Evolutionary conservation across 2,888 invertebrate species (phyloP).

Genomic region (Ophion slaviceki): DNA sequence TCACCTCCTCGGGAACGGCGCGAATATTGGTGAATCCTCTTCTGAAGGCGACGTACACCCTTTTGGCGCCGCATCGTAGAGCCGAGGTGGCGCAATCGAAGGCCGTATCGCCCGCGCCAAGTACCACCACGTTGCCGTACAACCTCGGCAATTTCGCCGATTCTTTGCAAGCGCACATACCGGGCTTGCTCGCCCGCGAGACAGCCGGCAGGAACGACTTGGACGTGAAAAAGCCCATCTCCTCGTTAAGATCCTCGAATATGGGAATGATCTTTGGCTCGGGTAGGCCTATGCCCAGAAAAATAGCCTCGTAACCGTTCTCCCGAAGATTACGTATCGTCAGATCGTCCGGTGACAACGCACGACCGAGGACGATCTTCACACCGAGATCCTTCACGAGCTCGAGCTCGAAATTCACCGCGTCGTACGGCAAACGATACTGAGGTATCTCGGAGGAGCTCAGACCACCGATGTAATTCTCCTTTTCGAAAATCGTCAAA

Average conservation of each 20-base stretch:
- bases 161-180: slow-evolving; percentile 87
- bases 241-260: slow-evolving; percentile 89
- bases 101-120: slow-evolving; percentile 99
- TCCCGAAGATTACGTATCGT: slow-evolving; percentile 88
- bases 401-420: slow-evolving; percentile 96
- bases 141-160: slow-evolving; percentile 88
- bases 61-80: slow-evolving; percentile 95
- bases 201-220: slow-evolving; percentile 97
- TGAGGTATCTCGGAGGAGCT: slow-evolving; percentile 98
- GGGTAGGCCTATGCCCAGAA: slow-evolving; percentile 94
- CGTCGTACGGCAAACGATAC: slow-evolving; percentile 96
- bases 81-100: slow-evolving; percentile 99
- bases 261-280: slow-evolving; percentile 93
- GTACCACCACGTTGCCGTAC: slow-evolving; percentile 93
- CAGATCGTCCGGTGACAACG: slow-evolving; percentile 89
- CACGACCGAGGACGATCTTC: slow-evolving; percentile 90
- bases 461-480: slow-evolving; percentile 94
- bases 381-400: slow-evolving; percentile 97
- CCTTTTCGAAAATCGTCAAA: slow-evolving; percentile 96
- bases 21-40: slow-evolving; percentile 97
- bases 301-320: slow-evolving; percentile 91
- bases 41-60: slow-evolving; percentile 97
- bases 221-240: slow-evolving; percentile 97
- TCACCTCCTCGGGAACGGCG: slow-evolving; percentile 98
- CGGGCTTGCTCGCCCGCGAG: slow-evolving; percentile 94